Conservation (phyloP, 53 echinoderm and acorn worm species). For the Arbacia lixula region DNA sequence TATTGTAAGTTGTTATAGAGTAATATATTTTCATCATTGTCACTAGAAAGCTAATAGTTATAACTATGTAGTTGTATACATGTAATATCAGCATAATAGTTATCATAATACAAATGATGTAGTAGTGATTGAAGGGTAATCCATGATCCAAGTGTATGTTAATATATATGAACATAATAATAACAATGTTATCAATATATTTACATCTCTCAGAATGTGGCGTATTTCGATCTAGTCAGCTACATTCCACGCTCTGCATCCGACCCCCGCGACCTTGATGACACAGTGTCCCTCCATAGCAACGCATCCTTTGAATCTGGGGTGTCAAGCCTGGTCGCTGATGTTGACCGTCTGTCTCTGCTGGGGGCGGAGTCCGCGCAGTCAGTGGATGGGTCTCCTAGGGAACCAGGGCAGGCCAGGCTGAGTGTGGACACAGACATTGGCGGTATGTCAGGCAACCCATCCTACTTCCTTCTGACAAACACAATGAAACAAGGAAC, state of each 20-base stretch:
- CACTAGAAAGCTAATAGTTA: too few relatives aligned
- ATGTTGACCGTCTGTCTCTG: slow-evolving; percentile 1
- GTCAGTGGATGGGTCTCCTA: slow-evolving; percentile 2
- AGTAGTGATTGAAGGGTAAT: too few relatives aligned
- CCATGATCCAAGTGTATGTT: too few relatives aligned
- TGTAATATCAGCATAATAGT: too few relatives aligned
- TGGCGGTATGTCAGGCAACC: not conserved
- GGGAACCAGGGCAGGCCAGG: not conserved
- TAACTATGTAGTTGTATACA: too few relatives aligned
- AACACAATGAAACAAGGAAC: too few relatives aligned
- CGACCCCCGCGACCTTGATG: slow-evolving; percentile 71
- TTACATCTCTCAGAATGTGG: slow-evolving; percentile 75
- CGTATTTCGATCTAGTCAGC: slow-evolving; percentile 97
- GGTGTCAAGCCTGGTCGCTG: slow-evolving; percentile 18
- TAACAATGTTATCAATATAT: too few relatives aligned
- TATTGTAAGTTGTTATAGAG: too few relatives aligned
- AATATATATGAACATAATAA: too few relatives aligned
- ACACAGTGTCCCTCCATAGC: slow-evolving; percentile 70
- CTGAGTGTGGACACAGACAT: not conserved
- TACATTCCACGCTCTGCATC: slow-evolving; percentile 92
- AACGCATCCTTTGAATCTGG: slow-evolving; percentile 27
- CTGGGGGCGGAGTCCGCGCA: not conserved
- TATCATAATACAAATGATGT: too few relatives aligned
- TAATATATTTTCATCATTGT: too few relatives aligned
- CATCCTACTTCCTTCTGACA: too few relatives aligned